These are phyloP conservation scores for Pogonomyrmex californicus DNA, from an alignment of 1,140 invertebrate species.

Conservation along the genomic window DNA sequence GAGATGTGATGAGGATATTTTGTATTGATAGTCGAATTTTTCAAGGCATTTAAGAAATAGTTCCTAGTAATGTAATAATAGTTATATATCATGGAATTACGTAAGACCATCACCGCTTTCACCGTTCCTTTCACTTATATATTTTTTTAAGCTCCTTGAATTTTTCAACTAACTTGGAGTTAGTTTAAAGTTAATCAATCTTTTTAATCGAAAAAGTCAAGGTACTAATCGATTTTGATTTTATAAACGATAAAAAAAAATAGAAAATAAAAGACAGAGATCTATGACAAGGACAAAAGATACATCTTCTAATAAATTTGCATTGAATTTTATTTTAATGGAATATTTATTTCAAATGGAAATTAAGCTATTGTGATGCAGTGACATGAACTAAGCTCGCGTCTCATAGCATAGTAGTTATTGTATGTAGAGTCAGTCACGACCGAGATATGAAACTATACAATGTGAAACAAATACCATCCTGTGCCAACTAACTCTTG, in stretches of 20 bases:
- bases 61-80: constrained; percentile 24
- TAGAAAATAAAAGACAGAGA: neutral
- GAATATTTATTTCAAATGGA: constrained; percentile 19
- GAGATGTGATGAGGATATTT: constrained; percentile 17
- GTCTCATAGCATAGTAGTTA: neutral
- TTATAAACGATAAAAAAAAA: constrained; percentile 1
- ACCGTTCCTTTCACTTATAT: constrained; percentile 1
- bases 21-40: constrained; percentile 43
- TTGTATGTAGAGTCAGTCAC: neutral
- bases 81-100: constrained; percentile 19
- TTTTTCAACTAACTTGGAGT: constrained; percentile 16
- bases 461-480: neutral
- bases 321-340: neutral
- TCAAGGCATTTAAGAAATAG: constrained; percentile 9
- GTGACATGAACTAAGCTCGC: neutral
- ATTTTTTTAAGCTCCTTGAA: neutral
- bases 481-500: neutral
- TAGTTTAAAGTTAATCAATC: neutral
- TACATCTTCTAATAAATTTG: neutral
- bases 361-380: neutral
- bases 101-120: constrained; percentile 27
- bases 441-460: neutral
- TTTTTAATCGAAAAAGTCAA: neutral
- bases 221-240: neutral
- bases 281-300: neutral